Base-by-base conservation (phyloP, 1,140 invertebrate genomes). In the Phymorhynchus buccinoides region DNA sequence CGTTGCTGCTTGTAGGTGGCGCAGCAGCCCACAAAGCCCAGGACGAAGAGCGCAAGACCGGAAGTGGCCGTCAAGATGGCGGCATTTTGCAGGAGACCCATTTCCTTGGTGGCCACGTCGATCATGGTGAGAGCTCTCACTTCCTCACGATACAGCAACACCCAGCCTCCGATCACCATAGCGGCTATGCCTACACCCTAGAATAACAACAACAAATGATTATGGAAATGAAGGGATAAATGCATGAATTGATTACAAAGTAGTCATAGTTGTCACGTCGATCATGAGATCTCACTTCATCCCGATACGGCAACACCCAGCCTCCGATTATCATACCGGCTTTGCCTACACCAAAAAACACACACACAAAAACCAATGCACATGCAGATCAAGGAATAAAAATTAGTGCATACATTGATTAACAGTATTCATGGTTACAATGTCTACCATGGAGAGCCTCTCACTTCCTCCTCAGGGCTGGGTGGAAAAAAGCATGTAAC, bases 1-100 rank as follows among this genome's bases (percentile, higher is more conserved):
- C 41, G 35, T 27, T 42, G 30, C n/a, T 73, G 22, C 22, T 32
- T 41, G 39, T 32, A 44, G 27, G 39, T 30, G 18, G 52, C 81
- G 39, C 81, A 73, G 66, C 81, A 83, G 12, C 81, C 81, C 62
- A 83, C 6, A 14, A 83, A 18, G 39, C 81, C 81, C 1, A 83
- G 56, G 27, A 42, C 62, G 62, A 83, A 83, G 62, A 83, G 30
- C 18, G 44, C 14, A 12, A 83, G 16, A 37, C 81, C 81, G 62
- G 81, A 83, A 62, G 62, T 73, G 56, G 73, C 44, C 37, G 73
- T 2, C 3, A 83, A 14, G 41, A 44, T 44, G 81, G 81, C 81
- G 22, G 81, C 62, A n/a, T 66, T 71, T 39, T 83, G 81, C 62
- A 83, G 62, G 7, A 83, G 56, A 4, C 81, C 81, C 27, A 83